Evolutionary conservation across 2,113 vertebrate genomes (phyloP).

Genomic region (Turdus rufiventris): DNA sequence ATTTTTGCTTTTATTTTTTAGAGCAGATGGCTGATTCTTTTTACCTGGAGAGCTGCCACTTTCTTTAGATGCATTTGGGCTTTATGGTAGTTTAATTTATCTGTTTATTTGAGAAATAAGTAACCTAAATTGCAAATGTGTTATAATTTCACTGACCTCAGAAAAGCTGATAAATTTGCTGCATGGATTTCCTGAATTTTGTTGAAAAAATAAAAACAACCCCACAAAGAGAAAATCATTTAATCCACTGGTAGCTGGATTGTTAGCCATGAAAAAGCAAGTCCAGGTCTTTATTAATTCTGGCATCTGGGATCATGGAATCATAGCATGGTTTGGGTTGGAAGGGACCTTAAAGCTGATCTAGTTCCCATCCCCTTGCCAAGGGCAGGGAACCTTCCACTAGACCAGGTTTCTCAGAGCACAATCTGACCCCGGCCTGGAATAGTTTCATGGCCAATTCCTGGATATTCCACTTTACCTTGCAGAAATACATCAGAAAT

Average conservation of each 20-base stretch:
- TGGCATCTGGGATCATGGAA: not conserved
- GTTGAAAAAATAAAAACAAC: not conserved
- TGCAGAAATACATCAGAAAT: not conserved
- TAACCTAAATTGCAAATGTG: constrained; percentile 7
- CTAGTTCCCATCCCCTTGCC: not conserved
- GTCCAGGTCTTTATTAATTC: not conserved
- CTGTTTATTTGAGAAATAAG: constrained; percentile 30
- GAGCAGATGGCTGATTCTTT: constrained; percentile 52
- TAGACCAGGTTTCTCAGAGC: not conserved
- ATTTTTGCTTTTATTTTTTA: not conserved
- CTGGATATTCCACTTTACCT: not conserved
- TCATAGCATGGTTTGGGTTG: not conserved
- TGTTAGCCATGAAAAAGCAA: not conserved
- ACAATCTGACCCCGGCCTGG: not conserved
- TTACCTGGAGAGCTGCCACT: constrained; percentile 61
- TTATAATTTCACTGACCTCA: not conserved
- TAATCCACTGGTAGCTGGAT: not conserved
- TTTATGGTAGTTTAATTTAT: constrained; percentile 15
- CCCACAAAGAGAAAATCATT: not conserved
- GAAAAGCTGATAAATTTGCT: not conserved
- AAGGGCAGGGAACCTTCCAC: not conserved
- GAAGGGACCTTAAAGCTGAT: not conserved
- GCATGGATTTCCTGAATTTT: not conserved
- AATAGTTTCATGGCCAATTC: not conserved
- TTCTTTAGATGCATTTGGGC: constrained; percentile 17